Base-by-base conservation (phyloP, 2,888 invertebrate genomes). In the Drosophila prolongata region DNA sequence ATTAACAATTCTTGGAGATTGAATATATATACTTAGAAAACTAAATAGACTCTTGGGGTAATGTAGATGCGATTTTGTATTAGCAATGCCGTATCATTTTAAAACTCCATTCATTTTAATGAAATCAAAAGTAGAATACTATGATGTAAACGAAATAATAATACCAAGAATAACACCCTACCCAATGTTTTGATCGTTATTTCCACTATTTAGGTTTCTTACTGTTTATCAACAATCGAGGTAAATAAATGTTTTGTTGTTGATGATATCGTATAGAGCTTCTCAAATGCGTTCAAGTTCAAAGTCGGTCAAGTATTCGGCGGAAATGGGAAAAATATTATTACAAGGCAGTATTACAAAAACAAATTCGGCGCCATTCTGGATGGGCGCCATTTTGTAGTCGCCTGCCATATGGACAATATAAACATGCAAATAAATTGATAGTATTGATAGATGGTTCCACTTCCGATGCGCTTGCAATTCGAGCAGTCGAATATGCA, bases 311-410 rank as follows among this genome's bases (percentile, higher is more conserved):
- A 16, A 40, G 1, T 57, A 19, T 19, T 38, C 10, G 16, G 13
- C 34, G 35, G 9, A 37, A 58, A 40, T 42, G 24, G 24, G 1
- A 1, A 35, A 54, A 54, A 47, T 66, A 64, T 66, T 59, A 43
- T 64, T 43, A 11, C 11, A 35, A 11, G 40, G 10, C 49, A 6
- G 13, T 27, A 35, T 59, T 35, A 35, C 58, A 52, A 61, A 38
- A 61, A 38, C 13, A 11, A 4, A 38, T 34, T 11, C 34, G 34
- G 6, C 35, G 54, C 40, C 61, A 46, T 52, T 64, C 40, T 27
- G 35, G 62, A 19, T 6, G 1, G 53, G 3, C 82, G 76, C 82
- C 80, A 80, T 80, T 80, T 80, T 80, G 80, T 66, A 50, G 24
- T 34, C 42, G 49, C 8, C 10, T 42, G 2, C 14, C 14, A 43